These are phyloP conservation scores for Panagrolaimus sp. DNA, from an alignment of 1,140 invertebrate species.

Conservation along the genomic window DNA sequence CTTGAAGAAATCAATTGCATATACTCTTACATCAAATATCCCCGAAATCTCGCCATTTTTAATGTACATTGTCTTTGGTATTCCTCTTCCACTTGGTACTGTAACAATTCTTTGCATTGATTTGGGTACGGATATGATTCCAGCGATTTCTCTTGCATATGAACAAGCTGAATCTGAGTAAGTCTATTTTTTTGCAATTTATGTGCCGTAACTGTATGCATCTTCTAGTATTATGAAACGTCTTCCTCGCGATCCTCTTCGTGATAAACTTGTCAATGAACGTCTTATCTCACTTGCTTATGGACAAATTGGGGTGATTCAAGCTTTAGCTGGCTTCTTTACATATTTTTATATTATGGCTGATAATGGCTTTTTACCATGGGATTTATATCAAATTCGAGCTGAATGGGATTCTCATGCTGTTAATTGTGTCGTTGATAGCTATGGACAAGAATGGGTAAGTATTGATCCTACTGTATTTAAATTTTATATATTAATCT, in stretches of 20 bases:
- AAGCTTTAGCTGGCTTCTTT: conserved; percentile 94
- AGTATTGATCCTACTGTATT: no score
- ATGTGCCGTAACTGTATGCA: no score
- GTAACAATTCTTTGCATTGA: conserved; percentile 57
- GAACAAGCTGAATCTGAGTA: conserved; percentile 62
- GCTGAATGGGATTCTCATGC: conserved; percentile 91
- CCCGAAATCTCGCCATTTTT: conserved; percentile 59
- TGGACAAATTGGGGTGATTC: conserved; percentile 96
- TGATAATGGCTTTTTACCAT: conserved; percentile 93
- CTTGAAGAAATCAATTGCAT: conserved; percentile 65
- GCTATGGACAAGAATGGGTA: conserved; percentile 93
- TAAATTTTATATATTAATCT: no score
- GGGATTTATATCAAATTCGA: conserved; percentile 64
- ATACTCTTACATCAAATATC: conserved; percentile 67
- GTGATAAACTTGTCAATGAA: conserved; percentile 61
- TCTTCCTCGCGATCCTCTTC: conserved; percentile 60
- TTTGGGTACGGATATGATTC: conserved; percentile 53
- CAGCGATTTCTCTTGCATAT: conserved; percentile 62
- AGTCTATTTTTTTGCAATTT: no score
- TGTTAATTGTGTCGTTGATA: conserved; percentile 89
- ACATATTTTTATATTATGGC: conserved; percentile 98
- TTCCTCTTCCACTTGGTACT: conserved; percentile 50
- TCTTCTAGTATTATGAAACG: conserved; percentile 64
- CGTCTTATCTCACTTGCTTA: conserved; percentile 69
- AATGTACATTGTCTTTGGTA: conserved; percentile 46